Conservation (phyloP, 2,113 vertebrate genomes). For the Tragulus kanchil region DNA sequence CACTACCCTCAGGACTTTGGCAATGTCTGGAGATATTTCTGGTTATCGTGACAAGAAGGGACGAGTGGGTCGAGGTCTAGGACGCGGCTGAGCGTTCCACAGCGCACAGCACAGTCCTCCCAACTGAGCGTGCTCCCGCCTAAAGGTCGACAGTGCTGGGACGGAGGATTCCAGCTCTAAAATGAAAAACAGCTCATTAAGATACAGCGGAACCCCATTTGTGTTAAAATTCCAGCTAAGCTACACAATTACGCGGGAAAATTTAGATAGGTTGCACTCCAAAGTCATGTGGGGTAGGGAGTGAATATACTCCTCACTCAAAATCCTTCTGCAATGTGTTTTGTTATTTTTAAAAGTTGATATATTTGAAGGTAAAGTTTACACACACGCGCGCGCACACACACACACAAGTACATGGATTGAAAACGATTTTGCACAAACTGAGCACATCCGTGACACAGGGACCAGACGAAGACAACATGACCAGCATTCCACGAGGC, state of each 20-base stretch:
- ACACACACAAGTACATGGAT: not conserved
- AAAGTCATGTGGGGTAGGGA: not conserved
- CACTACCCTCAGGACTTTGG: not conserved
- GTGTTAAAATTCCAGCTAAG: not conserved
- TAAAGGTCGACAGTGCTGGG: not conserved
- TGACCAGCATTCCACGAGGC: fast-evolving
- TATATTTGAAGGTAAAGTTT: not conserved
- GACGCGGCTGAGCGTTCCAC: fast-evolving
- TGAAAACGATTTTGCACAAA: not conserved
- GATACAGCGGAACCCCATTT: not conserved
- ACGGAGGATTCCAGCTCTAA: not conserved
- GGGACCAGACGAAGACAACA: not conserved
- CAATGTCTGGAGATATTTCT: not conserved
- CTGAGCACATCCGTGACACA: fast-evolving
- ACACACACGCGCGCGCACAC: not conserved
- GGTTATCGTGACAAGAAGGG: not conserved
- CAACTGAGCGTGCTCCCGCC: not conserved
- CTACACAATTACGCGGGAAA: not conserved
- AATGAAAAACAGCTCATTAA: not conserved
- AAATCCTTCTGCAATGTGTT: not conserved
- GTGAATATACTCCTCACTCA: not conserved
- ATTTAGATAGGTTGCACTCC: not conserved
- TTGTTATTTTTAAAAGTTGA: not conserved
- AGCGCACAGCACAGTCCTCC: not conserved
- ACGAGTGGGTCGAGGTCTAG: not conserved